Base-by-base conservation (phyloP, 2,113 vertebrate species). In the Bubalus kerabau region DNA sequence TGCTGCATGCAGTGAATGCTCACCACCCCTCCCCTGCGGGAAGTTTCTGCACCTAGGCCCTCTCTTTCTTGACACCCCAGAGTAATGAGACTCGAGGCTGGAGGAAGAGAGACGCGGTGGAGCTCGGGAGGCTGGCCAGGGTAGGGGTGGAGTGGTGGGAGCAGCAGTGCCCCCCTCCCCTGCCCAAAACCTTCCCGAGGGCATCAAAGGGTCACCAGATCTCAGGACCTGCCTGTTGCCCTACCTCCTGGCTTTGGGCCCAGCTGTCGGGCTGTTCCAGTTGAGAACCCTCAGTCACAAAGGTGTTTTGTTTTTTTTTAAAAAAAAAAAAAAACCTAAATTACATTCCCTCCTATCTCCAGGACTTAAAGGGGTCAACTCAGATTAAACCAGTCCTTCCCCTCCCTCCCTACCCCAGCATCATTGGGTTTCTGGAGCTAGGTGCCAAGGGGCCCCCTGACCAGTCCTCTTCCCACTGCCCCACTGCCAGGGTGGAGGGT, bases 211-310 rank as follows among this genome's bases (percentile, higher is more conserved):
- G 71, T 78, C 67, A 16, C 36, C 62, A n/a, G 67, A 32, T 56
- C 87, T 62, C 30, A 48, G 67, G 94, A 59, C 64, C 84, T 36
- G 24, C 71, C 48, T 46, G 8, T 16, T 40, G 23, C 32, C 67
- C 28, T 59, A 26, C 57, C 80, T 81, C 74, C 62, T 92, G 92
- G 76, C 56, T 92, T 36, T 36, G 81, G 60, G 87, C 62, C 60
- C 62, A 86, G 54, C 17, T 59, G 32, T 43, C 32, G 0, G 12
- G 48, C 86, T 93, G 48, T 94, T 93, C 56, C 50, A 36, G 50
- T 64, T 91, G 71, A 96, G 71, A 86, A 91, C 32, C 56, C 87
- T 71, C 86, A 60, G 48, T 40, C 62, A 94, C 92, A 93, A 87
- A 96, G 13, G 12, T 24, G 5, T 50, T 76, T 64, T 46, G 7